phyloP scores from a whole-genome alignment of 53 echinoderm and acorn worm genomes.

The Zoroaster sp. region DNA sequence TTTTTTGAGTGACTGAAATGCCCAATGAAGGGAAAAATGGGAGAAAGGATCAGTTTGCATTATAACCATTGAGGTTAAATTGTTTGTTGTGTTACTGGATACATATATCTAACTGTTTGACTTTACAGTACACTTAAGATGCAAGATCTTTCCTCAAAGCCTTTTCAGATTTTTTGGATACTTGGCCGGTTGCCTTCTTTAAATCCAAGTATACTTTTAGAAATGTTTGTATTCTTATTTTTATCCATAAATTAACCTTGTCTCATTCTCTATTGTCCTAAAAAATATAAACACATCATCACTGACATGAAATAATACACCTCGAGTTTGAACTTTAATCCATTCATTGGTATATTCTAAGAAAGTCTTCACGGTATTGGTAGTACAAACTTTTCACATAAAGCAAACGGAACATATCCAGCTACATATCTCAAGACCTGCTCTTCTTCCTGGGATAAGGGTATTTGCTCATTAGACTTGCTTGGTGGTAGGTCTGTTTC shows the following conservation, averaged over 20 bases:
- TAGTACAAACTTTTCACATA: neutral
- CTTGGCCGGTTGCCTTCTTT: neutral
- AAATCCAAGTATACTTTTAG: slow-evolving; percentile 13
- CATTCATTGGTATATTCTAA: slow-evolving; percentile 7
- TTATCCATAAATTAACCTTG: slow-evolving; percentile 5
- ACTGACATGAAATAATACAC: slow-evolving; percentile 20
- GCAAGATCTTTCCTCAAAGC: neutral
- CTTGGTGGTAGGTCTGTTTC: neutral
- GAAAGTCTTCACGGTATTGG: neutral
- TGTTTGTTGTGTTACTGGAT: neutral
- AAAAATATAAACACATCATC: slow-evolving; percentile 9
- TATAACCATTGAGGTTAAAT: neutral
- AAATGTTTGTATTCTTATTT: slow-evolving; percentile 23
- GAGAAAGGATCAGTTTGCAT: neutral
- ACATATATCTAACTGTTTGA: neutral
- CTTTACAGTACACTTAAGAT: neutral
- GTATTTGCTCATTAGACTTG: neutral
- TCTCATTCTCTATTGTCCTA: slow-evolving; percentile 4
- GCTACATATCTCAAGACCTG: neutral
- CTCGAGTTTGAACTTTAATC: neutral
- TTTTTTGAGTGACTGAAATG: too few species aligned
- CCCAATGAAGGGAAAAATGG: too few species aligned
- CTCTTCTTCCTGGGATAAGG: neutral
- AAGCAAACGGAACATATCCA: neutral
- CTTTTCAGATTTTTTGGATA: slow-evolving; percentile 11